Conservation (phyloP, 2,888 invertebrate species). For the Leptinotarsa juncta region DNA sequence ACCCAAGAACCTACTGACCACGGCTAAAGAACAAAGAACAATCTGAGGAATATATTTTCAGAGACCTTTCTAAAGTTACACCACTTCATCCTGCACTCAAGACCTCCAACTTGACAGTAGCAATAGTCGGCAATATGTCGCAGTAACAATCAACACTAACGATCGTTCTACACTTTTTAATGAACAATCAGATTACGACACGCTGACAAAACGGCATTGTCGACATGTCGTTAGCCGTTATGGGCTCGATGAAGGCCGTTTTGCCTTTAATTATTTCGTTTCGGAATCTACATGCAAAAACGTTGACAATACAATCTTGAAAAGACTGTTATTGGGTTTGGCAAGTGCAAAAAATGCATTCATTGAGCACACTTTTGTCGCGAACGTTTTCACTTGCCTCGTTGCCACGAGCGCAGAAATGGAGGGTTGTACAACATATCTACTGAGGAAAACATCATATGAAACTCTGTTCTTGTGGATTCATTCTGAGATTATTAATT, state of each 20-base stretch:
- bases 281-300: slow-evolving; percentile 42
- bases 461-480: too few species aligned
- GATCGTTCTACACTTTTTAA: slow-evolving; percentile 56
- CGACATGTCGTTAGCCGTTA: slow-evolving; percentile 50
- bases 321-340: slow-evolving; percentile 37
- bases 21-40: too few species aligned
- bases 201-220: slow-evolving; percentile 47
- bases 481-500: too few species aligned
- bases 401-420: slow-evolving; percentile 7
- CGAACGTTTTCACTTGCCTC: slow-evolving; percentile 22
- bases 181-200: slow-evolving; percentile 54
- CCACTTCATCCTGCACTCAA: slow-evolving; percentile 33
- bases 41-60: neutral
- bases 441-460: too few species aligned
- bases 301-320: slow-evolving; percentile 33
- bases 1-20: too few species aligned
- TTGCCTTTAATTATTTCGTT: slow-evolving; percentile 47
- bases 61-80: neutral
- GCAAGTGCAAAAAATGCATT: slow-evolving; percentile 41
- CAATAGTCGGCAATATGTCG: slow-evolving; percentile 45
- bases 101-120: slow-evolving; percentile 22
- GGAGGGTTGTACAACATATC: neutral
- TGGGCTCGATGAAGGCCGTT: slow-evolving; percentile 45
- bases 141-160: slow-evolving; percentile 55
- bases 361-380: slow-evolving; percentile 40